Percentiles rank a stretch among this genome's conserved stretches.
Evolutionary conservation across 2,888 invertebrate genomes (phyloP).

Genomic region (Stratiomys singularior): DNA sequence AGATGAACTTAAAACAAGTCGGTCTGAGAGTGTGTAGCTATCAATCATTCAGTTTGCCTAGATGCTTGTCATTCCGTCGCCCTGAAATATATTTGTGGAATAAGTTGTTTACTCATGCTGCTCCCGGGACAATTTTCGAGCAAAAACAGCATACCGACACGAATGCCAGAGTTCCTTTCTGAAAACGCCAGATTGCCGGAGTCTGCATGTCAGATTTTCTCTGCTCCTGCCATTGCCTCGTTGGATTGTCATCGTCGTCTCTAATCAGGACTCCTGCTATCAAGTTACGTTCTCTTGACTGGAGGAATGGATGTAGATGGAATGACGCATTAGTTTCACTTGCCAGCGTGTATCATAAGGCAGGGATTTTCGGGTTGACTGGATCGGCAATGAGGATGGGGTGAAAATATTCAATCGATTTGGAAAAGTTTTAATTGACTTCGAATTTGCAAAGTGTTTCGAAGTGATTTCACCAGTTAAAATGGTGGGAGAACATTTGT

Average conservation of each 20-base stretch:
- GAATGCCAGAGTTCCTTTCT: background rate
- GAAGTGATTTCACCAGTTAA: background rate
- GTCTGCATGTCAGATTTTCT: background rate
- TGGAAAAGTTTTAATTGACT: slow-evolving; percentile 42
- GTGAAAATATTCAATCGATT: slow-evolving; percentile 5
- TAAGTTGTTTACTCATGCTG: slow-evolving; percentile 2
- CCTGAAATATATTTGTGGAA: slow-evolving; percentile 25
- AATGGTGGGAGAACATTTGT: slow-evolving; percentile 5
- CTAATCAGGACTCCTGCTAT: slow-evolving; percentile 10
- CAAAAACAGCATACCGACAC: background rate
- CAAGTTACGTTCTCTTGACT: slow-evolving; percentile 2
- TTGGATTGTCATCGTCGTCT: background rate
- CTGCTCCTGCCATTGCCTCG: too few species aligned
- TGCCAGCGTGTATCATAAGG: background rate
- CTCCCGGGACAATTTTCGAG: background rate
- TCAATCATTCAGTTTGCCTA: slow-evolving; percentile 12
- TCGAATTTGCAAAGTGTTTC: slow-evolving; percentile 20
- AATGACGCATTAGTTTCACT: background rate
- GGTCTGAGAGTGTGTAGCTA: background rate
- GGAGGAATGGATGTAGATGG: background rate
- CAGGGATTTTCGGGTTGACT: slow-evolving; percentile 11
- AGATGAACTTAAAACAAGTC: background rate
- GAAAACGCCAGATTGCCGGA: slow-evolving; percentile 7
- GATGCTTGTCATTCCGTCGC: slow-evolving; percentile 14
- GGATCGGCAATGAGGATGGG: too few species aligned